phyloP scores from a whole-genome alignment of 2,797 vertebrate species.

The Balearica regulorum region DNA sequence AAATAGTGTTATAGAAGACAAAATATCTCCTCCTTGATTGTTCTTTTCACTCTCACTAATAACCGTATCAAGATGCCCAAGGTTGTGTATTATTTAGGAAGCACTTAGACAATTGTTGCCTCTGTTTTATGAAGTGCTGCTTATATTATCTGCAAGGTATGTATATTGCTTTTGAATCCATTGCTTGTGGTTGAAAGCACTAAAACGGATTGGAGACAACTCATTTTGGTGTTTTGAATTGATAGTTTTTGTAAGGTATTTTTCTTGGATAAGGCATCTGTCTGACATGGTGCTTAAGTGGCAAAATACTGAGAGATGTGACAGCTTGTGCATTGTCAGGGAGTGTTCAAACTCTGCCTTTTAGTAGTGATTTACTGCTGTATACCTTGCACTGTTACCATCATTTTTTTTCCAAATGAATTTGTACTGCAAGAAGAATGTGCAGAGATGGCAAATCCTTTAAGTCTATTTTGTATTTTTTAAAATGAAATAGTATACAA shows the following conservation, averaged over 20 bases:
- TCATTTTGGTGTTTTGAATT: neutral
- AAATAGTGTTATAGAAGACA: neutral
- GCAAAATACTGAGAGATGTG: neutral
- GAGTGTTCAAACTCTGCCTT: neutral
- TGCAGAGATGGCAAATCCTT: slow-evolving; percentile 42
- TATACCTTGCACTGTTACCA: rapidly evolving
- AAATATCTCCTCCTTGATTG: neutral
- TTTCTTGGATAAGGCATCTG: neutral
- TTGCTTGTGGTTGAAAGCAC: neutral
- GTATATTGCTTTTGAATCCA: neutral
- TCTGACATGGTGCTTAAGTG: neutral
- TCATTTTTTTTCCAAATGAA: slow-evolving; percentile 10
- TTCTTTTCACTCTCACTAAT: neutral
- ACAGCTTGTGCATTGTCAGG: neutral
- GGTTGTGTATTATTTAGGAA: neutral
- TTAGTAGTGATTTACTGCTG: neutral
- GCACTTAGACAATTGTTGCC: neutral
- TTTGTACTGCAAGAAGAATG: slow-evolving; percentile 23
- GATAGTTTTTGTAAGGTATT: neutral
- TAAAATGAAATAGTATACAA: neutral
- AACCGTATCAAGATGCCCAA: neutral
- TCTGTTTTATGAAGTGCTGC: neutral
- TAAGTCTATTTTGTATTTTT: neutral
- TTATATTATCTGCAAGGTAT: neutral
- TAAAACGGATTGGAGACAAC: neutral